phyloP scores from a whole-genome alignment of 2,888 invertebrate species.

The Brachylomia viminalis region DNA sequence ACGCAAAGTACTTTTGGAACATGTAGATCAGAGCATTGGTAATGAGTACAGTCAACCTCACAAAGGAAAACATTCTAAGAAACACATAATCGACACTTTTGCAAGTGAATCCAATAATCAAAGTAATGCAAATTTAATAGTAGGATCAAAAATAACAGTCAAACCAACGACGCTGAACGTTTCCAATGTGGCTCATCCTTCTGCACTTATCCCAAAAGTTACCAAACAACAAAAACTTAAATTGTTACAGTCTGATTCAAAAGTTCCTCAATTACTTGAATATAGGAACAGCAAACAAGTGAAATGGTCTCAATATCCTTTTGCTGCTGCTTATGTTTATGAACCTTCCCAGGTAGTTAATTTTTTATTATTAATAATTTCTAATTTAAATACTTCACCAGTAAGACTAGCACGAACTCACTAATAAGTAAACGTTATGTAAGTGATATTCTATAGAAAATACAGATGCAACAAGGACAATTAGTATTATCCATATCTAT shows the following conservation, averaged over 20 bases:
- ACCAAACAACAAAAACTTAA: conserved; percentile 18
- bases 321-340: conserved; percentile 82
- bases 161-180: conserved; percentile 18
- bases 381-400: background rate
- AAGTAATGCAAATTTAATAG: conserved; percentile 5
- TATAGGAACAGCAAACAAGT: conserved; percentile 42
- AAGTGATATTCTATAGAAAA: background rate
- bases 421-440: background rate
- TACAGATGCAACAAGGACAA: background rate
- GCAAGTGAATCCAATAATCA: conserved; percentile 14
- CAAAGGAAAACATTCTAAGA: conserved; percentile 73
- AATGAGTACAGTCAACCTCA: conserved; percentile 64
- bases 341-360: conserved; percentile 80
- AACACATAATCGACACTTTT: conserved; percentile 69
- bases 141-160: background rate
- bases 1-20: conserved; percentile 68
- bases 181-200: background rate
- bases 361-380: background rate
- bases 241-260: conserved; percentile 7
- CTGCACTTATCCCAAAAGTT: conserved; percentile 7
- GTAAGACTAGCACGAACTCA: too few relatives aligned
- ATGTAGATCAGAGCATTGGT: conserved; percentile 67
- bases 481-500: background rate
- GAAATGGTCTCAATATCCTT: conserved; percentile 80
- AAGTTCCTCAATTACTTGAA: conserved; percentile 2